A percentile compares a stretch with the other conserved stretches of the same genome.
These are phyloP conservation scores for Engraulis encrasicolus DNA, from an alignment of 2,113 vertebrate species.

Conservation along the genomic window DNA sequence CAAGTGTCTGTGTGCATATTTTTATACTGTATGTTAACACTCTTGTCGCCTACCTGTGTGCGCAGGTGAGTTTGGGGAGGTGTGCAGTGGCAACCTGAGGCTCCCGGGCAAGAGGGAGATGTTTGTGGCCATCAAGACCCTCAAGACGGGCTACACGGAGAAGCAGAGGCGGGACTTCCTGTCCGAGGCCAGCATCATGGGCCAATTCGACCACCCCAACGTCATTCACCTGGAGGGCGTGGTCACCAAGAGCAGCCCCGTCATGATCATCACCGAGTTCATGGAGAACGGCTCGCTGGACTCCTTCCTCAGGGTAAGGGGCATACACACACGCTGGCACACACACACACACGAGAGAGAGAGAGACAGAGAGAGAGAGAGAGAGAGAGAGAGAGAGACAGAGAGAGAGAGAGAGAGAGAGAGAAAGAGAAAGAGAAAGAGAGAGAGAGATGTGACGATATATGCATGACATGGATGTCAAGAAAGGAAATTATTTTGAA, in stretches of 20 bases:
- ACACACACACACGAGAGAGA: background rate
- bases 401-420: no score
- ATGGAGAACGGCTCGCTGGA: constrained; percentile 98
- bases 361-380: constrained; percentile 19
- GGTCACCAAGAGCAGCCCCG: constrained; percentile 95
- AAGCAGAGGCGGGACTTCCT: constrained; percentile 96
- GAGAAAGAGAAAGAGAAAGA: no score
- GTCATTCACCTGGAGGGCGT: constrained; percentile 97
- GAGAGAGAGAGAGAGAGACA: no score
- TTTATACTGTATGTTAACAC: background rate
- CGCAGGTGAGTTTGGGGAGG: constrained; percentile 94
- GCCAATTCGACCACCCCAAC: constrained; percentile 96
- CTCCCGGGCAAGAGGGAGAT: constrained; percentile 97
- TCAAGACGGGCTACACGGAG: constrained; percentile 95
- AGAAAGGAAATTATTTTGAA: background rate
- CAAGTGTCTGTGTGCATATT: background rate
- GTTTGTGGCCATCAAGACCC: constrained; percentile 96
- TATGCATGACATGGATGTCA: background rate
- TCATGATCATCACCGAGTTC: constrained; percentile 98
- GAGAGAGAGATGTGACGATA: background rate
- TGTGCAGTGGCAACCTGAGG: constrained; percentile 96
- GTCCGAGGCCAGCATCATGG: constrained; percentile 98
- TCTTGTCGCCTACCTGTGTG: background rate
- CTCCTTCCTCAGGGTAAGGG: constrained; percentile 91
- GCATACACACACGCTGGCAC: constrained; percentile 12